phyloP scores from a whole-genome alignment of 2,888 invertebrate species.

The Unio pictorum region DNA sequence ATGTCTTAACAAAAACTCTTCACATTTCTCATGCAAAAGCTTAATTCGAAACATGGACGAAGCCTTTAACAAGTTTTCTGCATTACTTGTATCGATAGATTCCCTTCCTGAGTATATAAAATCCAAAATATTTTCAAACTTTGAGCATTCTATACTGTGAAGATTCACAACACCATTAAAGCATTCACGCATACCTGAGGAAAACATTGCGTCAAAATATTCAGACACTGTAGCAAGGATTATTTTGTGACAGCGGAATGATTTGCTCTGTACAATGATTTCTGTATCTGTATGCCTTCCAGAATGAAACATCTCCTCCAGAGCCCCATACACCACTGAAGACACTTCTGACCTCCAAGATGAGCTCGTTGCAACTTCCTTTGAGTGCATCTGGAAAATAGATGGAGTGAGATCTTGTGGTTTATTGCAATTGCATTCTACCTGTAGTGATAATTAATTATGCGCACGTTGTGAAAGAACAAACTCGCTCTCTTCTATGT shows the following conservation, averaged over 20 bases:
- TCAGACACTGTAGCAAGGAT: conserved; percentile 55
- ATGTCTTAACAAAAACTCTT: conserved; percentile 80
- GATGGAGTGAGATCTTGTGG: no score
- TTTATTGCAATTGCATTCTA: no score
- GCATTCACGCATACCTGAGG: conserved; percentile 52
- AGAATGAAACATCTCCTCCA: conserved; percentile 44
- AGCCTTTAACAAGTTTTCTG: conserved; percentile 80
- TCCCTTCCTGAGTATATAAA: conserved; percentile 88
- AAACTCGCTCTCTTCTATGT: no score
- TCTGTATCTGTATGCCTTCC: conserved; percentile 51
- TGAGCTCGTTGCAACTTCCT: neutral
- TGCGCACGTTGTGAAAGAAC: no score
- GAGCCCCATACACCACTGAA: conserved; percentile 28
- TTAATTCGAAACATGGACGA: conserved; percentile 89
- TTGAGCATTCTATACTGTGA: conserved; percentile 77
- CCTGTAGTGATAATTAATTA: no score
- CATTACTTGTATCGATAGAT: conserved; percentile 83
- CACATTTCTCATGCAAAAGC: conserved; percentile 85
- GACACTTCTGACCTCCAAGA: conserved; percentile 42
- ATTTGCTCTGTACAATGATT: conserved; percentile 42
- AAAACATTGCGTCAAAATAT: conserved; percentile 58
- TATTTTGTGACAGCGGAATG: conserved; percentile 53
- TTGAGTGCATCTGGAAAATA: no score
- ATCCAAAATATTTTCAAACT: conserved; percentile 84
- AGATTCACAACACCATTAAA: conserved; percentile 42